Evolutionary conservation across 2,113 vertebrate species (phyloP).

Genomic region (Phoenicopterus ruber): DNA sequence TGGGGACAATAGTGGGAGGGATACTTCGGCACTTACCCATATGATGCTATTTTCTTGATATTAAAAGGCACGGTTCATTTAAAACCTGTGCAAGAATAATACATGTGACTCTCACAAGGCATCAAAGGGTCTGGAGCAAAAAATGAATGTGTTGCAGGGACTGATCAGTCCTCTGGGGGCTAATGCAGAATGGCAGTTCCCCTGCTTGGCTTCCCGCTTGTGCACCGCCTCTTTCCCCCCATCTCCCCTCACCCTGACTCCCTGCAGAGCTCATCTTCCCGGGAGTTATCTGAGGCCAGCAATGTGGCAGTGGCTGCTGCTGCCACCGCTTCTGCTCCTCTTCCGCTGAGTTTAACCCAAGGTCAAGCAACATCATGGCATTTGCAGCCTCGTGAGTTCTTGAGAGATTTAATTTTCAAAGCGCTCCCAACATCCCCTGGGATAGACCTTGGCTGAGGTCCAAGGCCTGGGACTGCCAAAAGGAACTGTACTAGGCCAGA

Average conservation of each 20-base stretch:
- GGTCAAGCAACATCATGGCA: conserved; percentile 30
- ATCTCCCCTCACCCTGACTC: neutral
- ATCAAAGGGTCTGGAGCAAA: neutral
- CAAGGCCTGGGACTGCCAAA: neutral
- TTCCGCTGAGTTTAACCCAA: conserved; percentile 31
- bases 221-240: neutral
- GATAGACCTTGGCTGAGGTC: conserved; percentile 23
- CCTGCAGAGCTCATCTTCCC: neutral
- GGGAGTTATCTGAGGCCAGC: neutral
- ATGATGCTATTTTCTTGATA: neutral
- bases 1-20: neutral
- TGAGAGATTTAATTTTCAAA: conserved; percentile 59
- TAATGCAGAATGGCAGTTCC: neutral
- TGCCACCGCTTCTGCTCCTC: neutral
- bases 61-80: neutral
- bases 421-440: neutral
- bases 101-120: neutral
- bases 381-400: conserved; percentile 42
- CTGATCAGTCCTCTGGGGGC: neutral
- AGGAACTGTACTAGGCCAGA: neutral
- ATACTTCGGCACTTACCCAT: neutral
- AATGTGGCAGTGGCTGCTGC: neutral
- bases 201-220: neutral
- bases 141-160: neutral
- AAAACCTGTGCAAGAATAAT: neutral